Percentiles rank a stretch among this genome's conserved stretches.
These are phyloP conservation scores for Hanleya hanleyi DNA, from an alignment of 2,888 invertebrate species.

Conservation along the genomic window DNA sequence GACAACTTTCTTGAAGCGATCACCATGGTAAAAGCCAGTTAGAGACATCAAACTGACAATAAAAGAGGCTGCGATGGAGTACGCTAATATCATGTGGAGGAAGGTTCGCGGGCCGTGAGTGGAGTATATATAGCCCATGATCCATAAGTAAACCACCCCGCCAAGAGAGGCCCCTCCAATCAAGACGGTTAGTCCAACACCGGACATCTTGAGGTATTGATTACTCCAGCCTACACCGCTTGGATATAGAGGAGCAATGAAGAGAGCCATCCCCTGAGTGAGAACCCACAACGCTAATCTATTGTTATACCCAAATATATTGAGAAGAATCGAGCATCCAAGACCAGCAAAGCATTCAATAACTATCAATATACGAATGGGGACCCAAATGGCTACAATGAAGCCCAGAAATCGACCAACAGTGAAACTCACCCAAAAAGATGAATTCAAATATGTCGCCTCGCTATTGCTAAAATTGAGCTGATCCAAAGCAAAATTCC, in stretches of 20 bases:
- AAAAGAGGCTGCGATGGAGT: conserved; percentile 31
- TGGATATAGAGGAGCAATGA: conserved; percentile 50
- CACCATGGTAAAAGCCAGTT: conserved; percentile 35
- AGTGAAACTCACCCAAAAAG: conserved; percentile 55
- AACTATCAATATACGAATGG: conserved; percentile 41
- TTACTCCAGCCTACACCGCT: conserved; percentile 54
- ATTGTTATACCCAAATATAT: conserved; percentile 41
- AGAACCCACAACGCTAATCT: conserved; percentile 47
- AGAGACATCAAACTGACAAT: conserved; percentile 36
- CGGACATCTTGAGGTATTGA: conserved; percentile 50
- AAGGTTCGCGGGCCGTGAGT: conserved; percentile 42
- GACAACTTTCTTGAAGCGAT: conserved; percentile 30
- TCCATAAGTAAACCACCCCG: conserved; percentile 47
- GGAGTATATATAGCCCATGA: conserved; percentile 50
- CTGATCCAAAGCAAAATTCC: conserved; percentile 53
- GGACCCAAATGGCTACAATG: conserved; percentile 43
- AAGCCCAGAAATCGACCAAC: conserved; percentile 48
- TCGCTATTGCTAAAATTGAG: conserved; percentile 42
- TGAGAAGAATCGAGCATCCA: conserved; percentile 38
- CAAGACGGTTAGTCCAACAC: conserved; percentile 46
- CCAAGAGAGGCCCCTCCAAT: conserved; percentile 48
- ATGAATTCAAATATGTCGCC: conserved; percentile 49
- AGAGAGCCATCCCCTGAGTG: conserved; percentile 41
- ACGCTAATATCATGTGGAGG: conserved; percentile 44
- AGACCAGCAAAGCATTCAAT: conserved; percentile 41